These are phyloP conservation scores for Thecophora atra DNA, from an alignment of 2,888 invertebrate species.

Conservation along the genomic window DNA sequence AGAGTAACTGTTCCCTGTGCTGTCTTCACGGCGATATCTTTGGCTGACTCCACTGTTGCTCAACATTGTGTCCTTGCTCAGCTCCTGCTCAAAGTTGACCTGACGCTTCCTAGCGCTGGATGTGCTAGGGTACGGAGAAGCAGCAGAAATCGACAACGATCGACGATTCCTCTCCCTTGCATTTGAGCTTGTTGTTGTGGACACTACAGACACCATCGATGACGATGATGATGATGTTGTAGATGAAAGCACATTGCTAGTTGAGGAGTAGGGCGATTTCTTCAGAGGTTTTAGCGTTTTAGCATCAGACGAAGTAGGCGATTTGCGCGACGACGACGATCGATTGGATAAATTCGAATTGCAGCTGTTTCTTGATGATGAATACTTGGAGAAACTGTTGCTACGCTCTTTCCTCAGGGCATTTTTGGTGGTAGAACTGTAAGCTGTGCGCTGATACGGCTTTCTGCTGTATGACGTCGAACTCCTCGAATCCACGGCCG, in stretches of 20 bases:
- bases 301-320: constrained; percentile 34
- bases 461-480: constrained; percentile 32
- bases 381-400: constrained; percentile 35
- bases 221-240: constrained; percentile 15
- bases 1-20: not conserved
- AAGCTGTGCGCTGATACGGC: constrained; percentile 11
- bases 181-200: constrained; percentile 41
- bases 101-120: constrained; percentile 60
- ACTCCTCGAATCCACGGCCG: constrained; percentile 38
- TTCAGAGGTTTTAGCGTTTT: constrained; percentile 44
- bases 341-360: constrained; percentile 16
- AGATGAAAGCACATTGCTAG: not conserved
- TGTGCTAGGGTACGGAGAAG: constrained; percentile 7
- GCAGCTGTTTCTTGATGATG: constrained; percentile 16
- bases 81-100: constrained; percentile 67
- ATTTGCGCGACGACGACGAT: constrained; percentile 23
- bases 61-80: constrained; percentile 50
- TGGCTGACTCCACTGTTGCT: constrained; percentile 44
- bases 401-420: constrained; percentile 43
- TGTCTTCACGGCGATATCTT: constrained; percentile 39
- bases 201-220: constrained; percentile 4
- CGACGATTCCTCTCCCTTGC: constrained; percentile 64
- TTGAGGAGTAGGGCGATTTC: constrained; percentile 41
- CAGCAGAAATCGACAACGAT: constrained; percentile 45
- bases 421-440: constrained; percentile 37